Percentiles rank a stretch among this genome's conserved stretches.
phyloP scores from a whole-genome alignment of 2,113 vertebrate genomes.

The Sclerurus mexicanus region DNA sequence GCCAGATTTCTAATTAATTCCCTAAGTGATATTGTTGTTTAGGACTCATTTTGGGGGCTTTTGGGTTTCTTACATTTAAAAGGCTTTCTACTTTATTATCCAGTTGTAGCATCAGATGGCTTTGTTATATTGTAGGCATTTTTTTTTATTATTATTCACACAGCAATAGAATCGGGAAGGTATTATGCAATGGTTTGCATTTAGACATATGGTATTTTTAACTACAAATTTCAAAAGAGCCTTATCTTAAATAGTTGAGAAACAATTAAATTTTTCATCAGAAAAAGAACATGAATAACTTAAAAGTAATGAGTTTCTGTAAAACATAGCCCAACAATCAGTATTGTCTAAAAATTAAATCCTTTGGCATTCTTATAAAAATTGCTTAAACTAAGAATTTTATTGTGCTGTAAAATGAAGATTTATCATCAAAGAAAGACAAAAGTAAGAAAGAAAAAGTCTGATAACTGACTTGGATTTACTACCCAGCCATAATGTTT shows the following conservation, averaged over 20 bases:
- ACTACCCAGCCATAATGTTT: not conserved
- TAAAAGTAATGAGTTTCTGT: slow-evolving; percentile 17
- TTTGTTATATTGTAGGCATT: not conserved
- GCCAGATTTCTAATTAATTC: not conserved
- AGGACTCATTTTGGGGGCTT: rapidly evolving
- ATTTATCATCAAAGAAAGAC: not conserved
- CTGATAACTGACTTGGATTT: not conserved
- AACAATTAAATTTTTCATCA: slow-evolving; percentile 24
- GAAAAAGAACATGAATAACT: not conserved
- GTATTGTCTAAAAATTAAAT: slow-evolving; percentile 9
- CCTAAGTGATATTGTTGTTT: not conserved
- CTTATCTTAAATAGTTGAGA: slow-evolving; percentile 14
- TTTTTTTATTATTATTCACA: not conserved
- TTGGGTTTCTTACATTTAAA: not conserved
- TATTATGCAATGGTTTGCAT: not conserved
- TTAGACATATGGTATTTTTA: not conserved
- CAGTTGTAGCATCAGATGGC: not conserved
- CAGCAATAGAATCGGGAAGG: not conserved
- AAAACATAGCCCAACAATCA: not conserved
- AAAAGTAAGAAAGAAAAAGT: not conserved
- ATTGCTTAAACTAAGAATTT: not conserved
- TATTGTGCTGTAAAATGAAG: not conserved
- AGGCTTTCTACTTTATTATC: not conserved
- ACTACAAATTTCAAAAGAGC: not conserved
- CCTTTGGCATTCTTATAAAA: not conserved